Evolutionary conservation across 1,140 invertebrate genomes (phyloP), one percentile per base, ranked within the genome.

Genomic region (Aethina tumida): DNA sequence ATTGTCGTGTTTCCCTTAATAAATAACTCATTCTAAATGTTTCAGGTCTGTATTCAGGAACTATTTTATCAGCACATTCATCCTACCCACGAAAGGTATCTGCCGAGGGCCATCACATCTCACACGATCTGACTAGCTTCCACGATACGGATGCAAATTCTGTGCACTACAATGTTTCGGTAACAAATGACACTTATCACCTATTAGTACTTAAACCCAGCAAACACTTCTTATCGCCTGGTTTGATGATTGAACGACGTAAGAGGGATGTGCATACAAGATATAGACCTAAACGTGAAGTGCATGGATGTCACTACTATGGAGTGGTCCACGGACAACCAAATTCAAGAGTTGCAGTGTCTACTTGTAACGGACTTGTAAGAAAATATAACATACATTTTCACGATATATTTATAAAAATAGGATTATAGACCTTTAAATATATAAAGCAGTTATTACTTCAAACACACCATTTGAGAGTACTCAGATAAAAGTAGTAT

Each of bases 341-440:
- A 1, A 53, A 68, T 33, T 84, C 84, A 13, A 69, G 63, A 29
- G 79, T 84, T 20, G 82, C 84, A 19, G 58, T 90, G 15, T 85
- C 84, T 8, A 73, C 83, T 4, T 90, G 85, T 59, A 69, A 84
- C 55, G 85, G 86, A 56, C 61, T 90, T 73, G 86, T 89, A 67
- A 84, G 81, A 22, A 35, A 35, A 38, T n/a, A n/a, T n/a, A n/a
- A n/a, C n/a, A n/a, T n/a, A n/a, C n/a, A n/a, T n/a, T n/a, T n/a
- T n/a, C n/a, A n/a, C n/a, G n/a, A n/a, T n/a, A n/a, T n/a, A n/a
- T n/a, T n/a, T n/a, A n/a, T n/a, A n/a, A n/a, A n/a, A n/a, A n/a
- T n/a, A n/a, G n/a, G n/a, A n/a, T n/a, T n/a, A n/a, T n/a, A n/a
- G n/a, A n/a, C n/a, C n/a, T n/a, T n/a, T n/a, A n/a, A n/a, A n/a